These are phyloP conservation scores for Drosophila obscura DNA, from an alignment of 1,140 invertebrate genomes.

Conservation along the genomic window DNA sequence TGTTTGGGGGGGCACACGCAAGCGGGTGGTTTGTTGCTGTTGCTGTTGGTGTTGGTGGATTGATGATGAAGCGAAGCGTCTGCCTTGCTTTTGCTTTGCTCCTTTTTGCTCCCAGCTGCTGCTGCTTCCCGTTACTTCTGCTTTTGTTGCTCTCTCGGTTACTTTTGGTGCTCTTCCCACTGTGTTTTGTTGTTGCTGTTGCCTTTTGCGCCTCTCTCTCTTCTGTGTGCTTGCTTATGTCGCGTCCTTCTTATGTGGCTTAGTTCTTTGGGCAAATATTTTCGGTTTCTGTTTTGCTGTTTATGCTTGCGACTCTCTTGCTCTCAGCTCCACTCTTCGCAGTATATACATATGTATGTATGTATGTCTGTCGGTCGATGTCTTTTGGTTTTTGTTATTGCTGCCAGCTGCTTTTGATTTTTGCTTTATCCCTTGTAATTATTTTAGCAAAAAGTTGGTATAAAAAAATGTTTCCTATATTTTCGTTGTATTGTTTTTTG, in stretches of 20 bases:
- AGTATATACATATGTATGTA: no score
- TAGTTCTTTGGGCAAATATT: slow-evolving; percentile 58
- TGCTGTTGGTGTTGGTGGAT: slow-evolving; percentile 30
- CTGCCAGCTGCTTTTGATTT: slow-evolving; percentile 33
- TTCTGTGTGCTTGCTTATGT: slow-evolving; percentile 11
- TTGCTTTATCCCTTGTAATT: not conserved
- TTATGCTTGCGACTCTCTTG: not conserved
- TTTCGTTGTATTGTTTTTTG: slow-evolving; percentile 37
- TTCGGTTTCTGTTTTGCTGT: slow-evolving; percentile 31
- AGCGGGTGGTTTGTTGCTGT: not conserved
- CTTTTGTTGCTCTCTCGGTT: not conserved
- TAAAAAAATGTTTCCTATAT: slow-evolving; percentile 31
- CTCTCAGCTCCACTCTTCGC: no score
- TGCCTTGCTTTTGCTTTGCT: slow-evolving; percentile 14
- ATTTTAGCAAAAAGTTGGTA: slow-evolving; percentile 37
- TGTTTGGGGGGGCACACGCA: not conserved
- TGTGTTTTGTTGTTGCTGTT: slow-evolving; percentile 9
- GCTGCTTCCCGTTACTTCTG: slow-evolving; percentile 3
- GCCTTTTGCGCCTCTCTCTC: slow-evolving; percentile 12
- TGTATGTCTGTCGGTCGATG: not conserved
- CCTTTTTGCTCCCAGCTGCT: slow-evolving; percentile 15
- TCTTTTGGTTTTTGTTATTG: slow-evolving; percentile 27
- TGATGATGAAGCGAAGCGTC: slow-evolving; percentile 20
- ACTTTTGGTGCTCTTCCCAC: slow-evolving; percentile 7
- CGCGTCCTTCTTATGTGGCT: slow-evolving; percentile 21